Evolutionary conservation across 2,113 vertebrate genomes (phyloP).

Genomic region (Propithecus coquereli): DNA sequence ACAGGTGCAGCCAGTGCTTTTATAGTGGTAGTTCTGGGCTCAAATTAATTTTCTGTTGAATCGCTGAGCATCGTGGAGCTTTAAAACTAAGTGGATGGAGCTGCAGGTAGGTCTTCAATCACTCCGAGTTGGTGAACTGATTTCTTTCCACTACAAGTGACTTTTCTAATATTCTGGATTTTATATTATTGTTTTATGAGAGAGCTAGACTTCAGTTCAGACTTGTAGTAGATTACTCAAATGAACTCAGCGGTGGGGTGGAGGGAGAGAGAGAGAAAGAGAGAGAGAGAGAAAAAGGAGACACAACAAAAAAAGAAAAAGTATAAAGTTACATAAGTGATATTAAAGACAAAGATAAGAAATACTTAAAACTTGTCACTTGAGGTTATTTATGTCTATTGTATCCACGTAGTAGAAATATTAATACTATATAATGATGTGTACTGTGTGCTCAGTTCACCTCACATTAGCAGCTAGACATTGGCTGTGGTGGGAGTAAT

Average conservation of each 20-base stretch:
- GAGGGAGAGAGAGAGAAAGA: no score
- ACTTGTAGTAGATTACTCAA: background rate
- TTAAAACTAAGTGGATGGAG: background rate
- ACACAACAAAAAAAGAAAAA: background rate
- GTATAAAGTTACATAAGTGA: background rate
- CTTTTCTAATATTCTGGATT: background rate
- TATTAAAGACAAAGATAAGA: background rate
- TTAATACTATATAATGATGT: fast-evolving
- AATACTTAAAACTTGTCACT: background rate
- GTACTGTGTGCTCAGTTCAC: background rate
- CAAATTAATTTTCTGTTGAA: background rate
- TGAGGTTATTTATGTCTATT: background rate
- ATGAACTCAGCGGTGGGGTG: background rate
- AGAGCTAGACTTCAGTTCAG: background rate
- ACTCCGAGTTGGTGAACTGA: background rate
- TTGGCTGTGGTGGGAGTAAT: background rate
- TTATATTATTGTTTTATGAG: background rate
- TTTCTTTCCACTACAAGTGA: background rate
- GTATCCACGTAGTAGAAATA: background rate
- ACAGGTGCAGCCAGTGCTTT: conserved; percentile 31
- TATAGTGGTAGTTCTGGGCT: background rate
- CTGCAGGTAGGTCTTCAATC: background rate
- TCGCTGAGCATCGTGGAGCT: background rate
- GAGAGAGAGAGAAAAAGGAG: background rate
- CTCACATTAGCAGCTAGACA: background rate